Conservation (phyloP, 2,113 vertebrate genomes). For the Indicator indicator region DNA sequence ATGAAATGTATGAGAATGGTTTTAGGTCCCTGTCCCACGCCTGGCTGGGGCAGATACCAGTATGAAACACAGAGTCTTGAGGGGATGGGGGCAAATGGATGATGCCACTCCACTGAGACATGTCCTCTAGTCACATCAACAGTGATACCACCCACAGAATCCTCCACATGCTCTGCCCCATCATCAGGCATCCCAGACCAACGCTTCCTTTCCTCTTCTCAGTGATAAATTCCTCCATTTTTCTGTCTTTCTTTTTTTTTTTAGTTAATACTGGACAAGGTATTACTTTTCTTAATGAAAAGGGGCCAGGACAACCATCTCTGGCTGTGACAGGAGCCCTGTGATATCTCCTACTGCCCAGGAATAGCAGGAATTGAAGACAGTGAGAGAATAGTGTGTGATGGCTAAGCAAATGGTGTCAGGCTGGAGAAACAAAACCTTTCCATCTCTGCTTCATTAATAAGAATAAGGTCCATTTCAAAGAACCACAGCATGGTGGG, state of each 20-base stretch:
- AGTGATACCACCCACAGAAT: background rate
- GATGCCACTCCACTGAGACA: background rate
- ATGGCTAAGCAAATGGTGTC: background rate
- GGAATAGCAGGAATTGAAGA: background rate
- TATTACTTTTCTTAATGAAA: background rate
- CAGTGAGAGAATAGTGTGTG: accelerated
- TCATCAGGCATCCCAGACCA: background rate
- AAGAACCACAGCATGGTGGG: too few relatives aligned
- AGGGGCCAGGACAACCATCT: background rate
- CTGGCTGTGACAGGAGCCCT: background rate
- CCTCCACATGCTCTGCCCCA: accelerated
- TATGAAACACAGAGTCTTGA: background rate
- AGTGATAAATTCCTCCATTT: background rate
- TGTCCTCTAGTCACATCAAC: background rate
- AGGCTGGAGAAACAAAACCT: background rate
- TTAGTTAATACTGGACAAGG: background rate
- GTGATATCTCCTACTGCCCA: background rate
- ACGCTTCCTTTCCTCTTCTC: background rate
- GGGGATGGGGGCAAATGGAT: background rate
- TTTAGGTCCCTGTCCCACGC: background rate
- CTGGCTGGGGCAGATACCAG: background rate
- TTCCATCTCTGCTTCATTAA: background rate
- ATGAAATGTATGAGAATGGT: background rate
- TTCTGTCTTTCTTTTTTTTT: background rate
- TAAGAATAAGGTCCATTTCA: background rate